These are phyloP conservation scores for Pherbina coryleti DNA, from an alignment of 2,888 invertebrate genomes.

Conservation along the genomic window DNA sequence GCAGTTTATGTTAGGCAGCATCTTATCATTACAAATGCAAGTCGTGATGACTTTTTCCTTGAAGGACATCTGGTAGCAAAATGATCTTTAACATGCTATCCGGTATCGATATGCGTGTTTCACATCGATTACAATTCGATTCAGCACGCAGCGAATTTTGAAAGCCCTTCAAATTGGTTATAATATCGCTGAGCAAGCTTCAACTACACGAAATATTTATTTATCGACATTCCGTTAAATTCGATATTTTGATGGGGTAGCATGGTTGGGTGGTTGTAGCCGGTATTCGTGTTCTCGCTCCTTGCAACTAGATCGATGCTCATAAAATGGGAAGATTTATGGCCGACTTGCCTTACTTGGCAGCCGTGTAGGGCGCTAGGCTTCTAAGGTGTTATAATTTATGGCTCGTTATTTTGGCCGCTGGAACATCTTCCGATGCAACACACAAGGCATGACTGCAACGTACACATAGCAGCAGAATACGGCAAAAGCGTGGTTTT, in stretches of 20 bases:
- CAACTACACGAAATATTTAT: neutral
- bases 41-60: neutral
- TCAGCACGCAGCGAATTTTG: neutral
- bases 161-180: neutral
- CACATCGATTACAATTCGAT: neutral
- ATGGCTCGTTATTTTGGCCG: slow-evolving; percentile 22
- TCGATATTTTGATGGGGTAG: neutral
- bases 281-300: neutral
- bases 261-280: slow-evolving; percentile 1
- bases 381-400: slow-evolving; percentile 26
- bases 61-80: slow-evolving; percentile 13
- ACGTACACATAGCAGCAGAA: neutral
- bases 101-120: neutral
- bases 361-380: neutral
- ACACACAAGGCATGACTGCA: neutral
- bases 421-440: slow-evolving; percentile 15
- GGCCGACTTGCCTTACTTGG: slow-evolving; percentile 11
- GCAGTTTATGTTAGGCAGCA: neutral
- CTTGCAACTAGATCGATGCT: slow-evolving; percentile 24
- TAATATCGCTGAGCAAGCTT: neutral
- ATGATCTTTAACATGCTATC: neutral
- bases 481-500: neutral
- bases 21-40: no score
- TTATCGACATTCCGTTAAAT: neutral
- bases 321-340: slow-evolving; percentile 33